Conservation (phyloP, 2,113 vertebrate genomes). For the Phylloscopus trochiloides region DNA sequence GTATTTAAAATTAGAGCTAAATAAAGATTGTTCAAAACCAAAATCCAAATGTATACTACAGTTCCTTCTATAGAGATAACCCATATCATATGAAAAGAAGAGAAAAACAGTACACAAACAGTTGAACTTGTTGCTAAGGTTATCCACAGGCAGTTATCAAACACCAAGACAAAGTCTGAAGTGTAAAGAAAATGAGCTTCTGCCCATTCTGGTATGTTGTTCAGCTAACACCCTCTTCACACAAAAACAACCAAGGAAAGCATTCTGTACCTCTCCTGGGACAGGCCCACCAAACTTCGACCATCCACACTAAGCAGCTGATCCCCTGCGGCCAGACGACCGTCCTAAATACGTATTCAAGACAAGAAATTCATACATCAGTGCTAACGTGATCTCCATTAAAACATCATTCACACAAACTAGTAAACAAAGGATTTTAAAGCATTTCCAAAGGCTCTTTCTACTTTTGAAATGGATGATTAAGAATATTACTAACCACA, state of each 20-base stretch:
- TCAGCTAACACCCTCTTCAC: neutral
- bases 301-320: constrained; percentile 96
- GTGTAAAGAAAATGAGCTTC: neutral
- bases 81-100: accelerated
- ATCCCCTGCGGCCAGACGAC: constrained; percentile 93
- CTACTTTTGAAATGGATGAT: neutral
- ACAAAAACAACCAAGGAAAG: neutral
- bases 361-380: neutral
- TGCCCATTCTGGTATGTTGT: neutral
- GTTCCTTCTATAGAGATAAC: neutral
- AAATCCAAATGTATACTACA: neutral
- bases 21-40: neutral
- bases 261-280: constrained; percentile 88
- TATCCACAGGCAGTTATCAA: neutral
- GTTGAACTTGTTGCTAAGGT: neutral
- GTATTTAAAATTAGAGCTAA: neutral
- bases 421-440: neutral
- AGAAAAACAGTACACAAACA: neutral
- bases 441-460: neutral
- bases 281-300: constrained; percentile 93
- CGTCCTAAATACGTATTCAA: constrained; percentile 77
- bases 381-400: neutral
- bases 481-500: constrained; percentile 78
- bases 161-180: neutral
- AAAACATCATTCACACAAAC: neutral